Evolutionary conservation across 92 coral and sea anemone genomes (phyloP).

Genomic region (Parazoanthus darwini): DNA sequence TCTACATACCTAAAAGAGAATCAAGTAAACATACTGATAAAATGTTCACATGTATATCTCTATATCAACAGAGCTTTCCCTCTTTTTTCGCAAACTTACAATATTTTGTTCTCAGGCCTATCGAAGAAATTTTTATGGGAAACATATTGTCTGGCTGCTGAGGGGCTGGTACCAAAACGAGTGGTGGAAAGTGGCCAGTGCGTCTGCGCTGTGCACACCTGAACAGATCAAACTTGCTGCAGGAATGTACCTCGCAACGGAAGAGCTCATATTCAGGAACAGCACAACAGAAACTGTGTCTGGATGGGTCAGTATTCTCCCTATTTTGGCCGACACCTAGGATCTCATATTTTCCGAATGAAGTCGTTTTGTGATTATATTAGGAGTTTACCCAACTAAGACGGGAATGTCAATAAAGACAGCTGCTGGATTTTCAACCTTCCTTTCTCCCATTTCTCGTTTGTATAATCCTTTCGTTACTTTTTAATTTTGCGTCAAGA

Average conservation of each 20-base stretch:
- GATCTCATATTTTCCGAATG: not conserved
- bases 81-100: not conserved
- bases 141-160: constrained; percentile 61
- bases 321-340: not conserved
- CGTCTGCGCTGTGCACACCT: constrained; percentile 43
- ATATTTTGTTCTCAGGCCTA: constrained; percentile 54
- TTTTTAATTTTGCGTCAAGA: no score
- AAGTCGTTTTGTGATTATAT: no score
- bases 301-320: constrained; percentile 48
- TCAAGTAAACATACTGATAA: not conserved
- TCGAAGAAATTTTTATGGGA: constrained; percentile 55
- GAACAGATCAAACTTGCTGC: constrained; percentile 53
- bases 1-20: not conserved
- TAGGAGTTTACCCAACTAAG: no score
- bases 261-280: constrained; percentile 43
- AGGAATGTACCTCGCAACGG: constrained; percentile 54
- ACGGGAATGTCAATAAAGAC: no score
- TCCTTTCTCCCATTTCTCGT: no score
- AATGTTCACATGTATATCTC: no score
- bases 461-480: no score
- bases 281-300: constrained; percentile 49
- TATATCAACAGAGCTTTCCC: not conserved
- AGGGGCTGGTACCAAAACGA: constrained; percentile 69
- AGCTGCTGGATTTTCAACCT: no score
- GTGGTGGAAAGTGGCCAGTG: constrained; percentile 59